Percentiles rank a stretch among this genome's conserved stretches.
phyloP scores from a whole-genome alignment of 1,140 invertebrate genomes.

The Cepaea nemoralis region DNA sequence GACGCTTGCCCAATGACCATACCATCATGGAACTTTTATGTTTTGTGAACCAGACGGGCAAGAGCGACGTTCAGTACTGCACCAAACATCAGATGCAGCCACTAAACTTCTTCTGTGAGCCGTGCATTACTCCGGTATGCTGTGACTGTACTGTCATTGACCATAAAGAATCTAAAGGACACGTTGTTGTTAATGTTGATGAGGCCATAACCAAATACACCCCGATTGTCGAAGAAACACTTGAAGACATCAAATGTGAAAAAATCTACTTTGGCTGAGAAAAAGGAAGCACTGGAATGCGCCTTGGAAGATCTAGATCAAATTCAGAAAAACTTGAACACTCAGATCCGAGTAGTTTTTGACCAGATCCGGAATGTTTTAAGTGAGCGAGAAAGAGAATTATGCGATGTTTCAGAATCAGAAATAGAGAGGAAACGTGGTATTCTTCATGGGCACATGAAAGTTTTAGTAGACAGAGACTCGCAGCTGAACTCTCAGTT shows the following conservation, averaged over 20 bases:
- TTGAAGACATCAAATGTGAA: conserved; percentile 54
- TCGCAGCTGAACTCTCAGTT: conserved; percentile 51
- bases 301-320: conserved; percentile 59
- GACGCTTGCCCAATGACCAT: conserved; percentile 65
- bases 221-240: conserved; percentile 62
- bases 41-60: conserved; percentile 61
- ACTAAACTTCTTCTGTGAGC: conserved; percentile 69
- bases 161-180: conserved; percentile 65
- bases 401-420: conserved; percentile 59
- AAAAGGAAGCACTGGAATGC: conserved; percentile 56
- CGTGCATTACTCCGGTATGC: conserved; percentile 65
- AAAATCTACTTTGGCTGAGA: conserved; percentile 52
- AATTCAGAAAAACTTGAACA: conserved; percentile 59
- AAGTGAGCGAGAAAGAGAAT: conserved; percentile 61
- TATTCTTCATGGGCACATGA: conserved; percentile 56
- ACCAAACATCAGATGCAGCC: conserved; percentile 67
- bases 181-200: conserved; percentile 66
- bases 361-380: conserved; percentile 60
- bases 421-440: conserved; percentile 61
- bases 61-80: conserved; percentile 62
- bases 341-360: conserved; percentile 62
- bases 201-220: conserved; percentile 66
- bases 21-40: conserved; percentile 62
- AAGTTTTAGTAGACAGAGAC: conserved; percentile 54
- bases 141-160: conserved; percentile 69